phyloP scores from a whole-genome alignment of 2,888 invertebrate species.

The Iselma pallidipennis region DNA sequence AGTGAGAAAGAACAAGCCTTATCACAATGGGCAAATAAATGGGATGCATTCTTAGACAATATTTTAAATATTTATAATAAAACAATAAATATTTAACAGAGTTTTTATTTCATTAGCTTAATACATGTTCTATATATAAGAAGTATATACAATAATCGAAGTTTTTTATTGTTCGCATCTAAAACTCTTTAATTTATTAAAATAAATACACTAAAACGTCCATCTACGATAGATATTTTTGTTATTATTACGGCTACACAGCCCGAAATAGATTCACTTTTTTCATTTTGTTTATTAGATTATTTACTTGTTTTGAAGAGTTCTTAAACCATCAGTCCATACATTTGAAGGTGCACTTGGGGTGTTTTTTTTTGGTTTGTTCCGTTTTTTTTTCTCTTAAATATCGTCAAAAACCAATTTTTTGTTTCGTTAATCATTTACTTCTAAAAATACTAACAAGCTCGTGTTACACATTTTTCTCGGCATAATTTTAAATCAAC shows the following conservation, averaged over 20 bases:
- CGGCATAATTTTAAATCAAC: constrained; percentile 10
- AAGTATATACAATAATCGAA: constrained; percentile 5
- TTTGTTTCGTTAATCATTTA: constrained; percentile 1
- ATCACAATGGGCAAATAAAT: constrained; percentile 60
- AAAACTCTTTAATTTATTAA: constrained; percentile 22
- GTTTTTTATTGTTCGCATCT: constrained; percentile 18
- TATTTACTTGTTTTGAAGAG: constrained; percentile 16
- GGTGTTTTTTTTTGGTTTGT: constrained; percentile 29
- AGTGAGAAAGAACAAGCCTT: constrained; percentile 59
- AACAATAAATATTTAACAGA: neutral
- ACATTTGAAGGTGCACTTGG: constrained; percentile 42
- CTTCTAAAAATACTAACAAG: constrained; percentile 17
- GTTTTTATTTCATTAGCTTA: neutral
- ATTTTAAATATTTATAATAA: too few relatives aligned
- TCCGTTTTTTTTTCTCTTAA: neutral
- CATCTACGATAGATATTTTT: constrained; percentile 4
- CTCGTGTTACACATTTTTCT: constrained; percentile 19
- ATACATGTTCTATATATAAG: neutral
- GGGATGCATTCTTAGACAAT: constrained; percentile 62
- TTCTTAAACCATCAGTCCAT: constrained; percentile 28
- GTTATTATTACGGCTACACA: constrained; percentile 38
- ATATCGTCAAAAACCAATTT: constrained; percentile 9
- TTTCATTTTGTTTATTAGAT: too few relatives aligned
- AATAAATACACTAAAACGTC: constrained; percentile 12
- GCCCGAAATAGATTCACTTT: constrained; percentile 33